A percentile compares a stretch with the other conserved stretches of the same genome.
phyloP scores from a whole-genome alignment of 2,113 vertebrate genomes.

The Recurvirostra avosetta region DNA sequence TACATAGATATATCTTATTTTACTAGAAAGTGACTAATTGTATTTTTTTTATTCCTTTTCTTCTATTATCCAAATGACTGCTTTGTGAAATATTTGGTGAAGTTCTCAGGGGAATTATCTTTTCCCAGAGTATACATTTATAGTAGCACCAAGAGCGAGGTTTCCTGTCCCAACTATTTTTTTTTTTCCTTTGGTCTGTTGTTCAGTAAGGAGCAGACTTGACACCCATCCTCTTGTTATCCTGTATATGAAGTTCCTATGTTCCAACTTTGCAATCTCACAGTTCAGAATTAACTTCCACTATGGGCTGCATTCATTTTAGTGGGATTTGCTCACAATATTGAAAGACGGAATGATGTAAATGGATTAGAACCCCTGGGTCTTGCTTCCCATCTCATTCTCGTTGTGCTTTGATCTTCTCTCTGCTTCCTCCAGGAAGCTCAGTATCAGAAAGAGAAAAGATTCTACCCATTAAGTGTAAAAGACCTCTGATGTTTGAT shows the following conservation, averaged over 20 bases:
- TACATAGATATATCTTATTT: not conserved
- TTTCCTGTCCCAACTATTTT: not conserved
- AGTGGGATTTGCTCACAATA: constrained; percentile 6
- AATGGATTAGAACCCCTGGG: constrained; percentile 25
- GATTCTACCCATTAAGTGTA: not conserved
- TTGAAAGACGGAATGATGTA: constrained; percentile 1
- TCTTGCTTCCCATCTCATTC: constrained; percentile 9
- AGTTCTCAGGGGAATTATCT: not conserved
- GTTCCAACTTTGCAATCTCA: not conserved
- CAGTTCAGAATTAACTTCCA: constrained; percentile 23
- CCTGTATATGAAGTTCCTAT: not conserved
- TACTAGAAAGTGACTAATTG: not conserved
- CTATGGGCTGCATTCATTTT: not conserved
- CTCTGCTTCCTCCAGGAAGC: not conserved
- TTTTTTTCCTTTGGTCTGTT: not conserved
- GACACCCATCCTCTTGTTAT: not conserved
- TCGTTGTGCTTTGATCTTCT: constrained; percentile 31
- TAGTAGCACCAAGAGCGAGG: not conserved
- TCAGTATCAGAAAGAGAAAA: not conserved
- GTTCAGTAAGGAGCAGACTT: not conserved
- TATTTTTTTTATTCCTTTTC: not conserved
- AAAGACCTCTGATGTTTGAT: constrained; percentile 23
- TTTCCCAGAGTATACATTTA: not conserved
- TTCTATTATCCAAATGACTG: not conserved
- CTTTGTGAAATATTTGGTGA: not conserved